Evolutionary conservation across 1,140 invertebrate species (phyloP).

Genomic region (Trichonephila clavata): DNA sequence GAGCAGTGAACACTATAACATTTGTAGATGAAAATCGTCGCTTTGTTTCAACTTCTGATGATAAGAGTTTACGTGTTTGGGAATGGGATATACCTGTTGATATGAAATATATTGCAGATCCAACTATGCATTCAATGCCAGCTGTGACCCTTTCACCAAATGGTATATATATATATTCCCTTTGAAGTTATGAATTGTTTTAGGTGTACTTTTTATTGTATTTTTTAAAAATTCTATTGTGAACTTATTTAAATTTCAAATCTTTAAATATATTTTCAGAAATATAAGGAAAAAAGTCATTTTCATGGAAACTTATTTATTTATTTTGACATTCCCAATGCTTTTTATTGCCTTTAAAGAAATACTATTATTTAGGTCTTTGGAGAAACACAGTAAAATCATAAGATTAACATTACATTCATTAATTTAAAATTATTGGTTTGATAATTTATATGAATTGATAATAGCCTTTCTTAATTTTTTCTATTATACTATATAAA

Average conservation of each 20-base stretch:
- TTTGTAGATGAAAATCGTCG: conserved; percentile 99
- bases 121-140: conserved; percentile 99
- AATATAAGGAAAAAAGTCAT: too few relatives aligned
- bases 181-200: background rate
- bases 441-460: too few relatives aligned
- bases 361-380: background rate
- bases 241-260: too few relatives aligned
- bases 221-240: background rate
- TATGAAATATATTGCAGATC: conserved; percentile 99
- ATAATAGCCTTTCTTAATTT: too few relatives aligned
- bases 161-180: conserved; percentile 82
- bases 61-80: conserved; percentile 99
- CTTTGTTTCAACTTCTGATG: conserved; percentile 99
- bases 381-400: too few relatives aligned
- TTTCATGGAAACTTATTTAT: too few relatives aligned
- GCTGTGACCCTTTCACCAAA: conserved; percentile 96
- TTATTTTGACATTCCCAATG: too few relatives aligned
- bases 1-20: conserved; percentile 98
- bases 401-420: too few relatives aligned
- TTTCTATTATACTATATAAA: too few relatives aligned
- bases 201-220: background rate
- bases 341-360: background rate
- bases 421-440: too few relatives aligned
- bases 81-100: conserved; percentile 99
- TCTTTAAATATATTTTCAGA: too few relatives aligned